A percentile compares a stretch with the other conserved stretches of the same genome.
These are phyloP conservation scores for Gasterosteus nipponicus DNA, from an alignment of 2,113 vertebrate species.

Conservation along the genomic window DNA sequence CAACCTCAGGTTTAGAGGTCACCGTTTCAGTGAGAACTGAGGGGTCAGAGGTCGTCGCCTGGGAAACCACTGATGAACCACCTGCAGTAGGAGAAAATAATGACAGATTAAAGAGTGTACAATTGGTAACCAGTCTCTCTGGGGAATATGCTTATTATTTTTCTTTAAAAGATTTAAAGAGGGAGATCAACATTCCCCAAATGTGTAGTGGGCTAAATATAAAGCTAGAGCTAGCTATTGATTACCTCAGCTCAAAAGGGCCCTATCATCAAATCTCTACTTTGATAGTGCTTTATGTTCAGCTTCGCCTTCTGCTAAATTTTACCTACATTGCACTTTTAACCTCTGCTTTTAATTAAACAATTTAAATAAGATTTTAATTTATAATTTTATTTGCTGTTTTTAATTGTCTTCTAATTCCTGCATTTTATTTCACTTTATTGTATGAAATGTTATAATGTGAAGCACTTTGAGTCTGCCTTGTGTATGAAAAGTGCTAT, in stretches of 20 bases:
- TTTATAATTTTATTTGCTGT: too few species aligned
- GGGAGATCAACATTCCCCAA: background rate
- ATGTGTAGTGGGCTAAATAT: background rate
- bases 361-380: too few species aligned
- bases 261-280: too few species aligned
- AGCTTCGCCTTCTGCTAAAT: too few species aligned
- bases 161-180: background rate
- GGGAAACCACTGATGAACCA: slow-evolving; percentile 39
- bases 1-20: background rate
- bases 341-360: too few species aligned
- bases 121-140: background rate
- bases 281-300: too few species aligned
- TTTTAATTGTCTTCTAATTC: too few species aligned
- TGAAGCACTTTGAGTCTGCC: too few species aligned
- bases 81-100: slow-evolving; percentile 61
- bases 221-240: background rate
- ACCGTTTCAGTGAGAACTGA: slow-evolving; percentile 9
- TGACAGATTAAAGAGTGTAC: background rate
- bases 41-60: slow-evolving; percentile 26
- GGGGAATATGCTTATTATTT: background rate
- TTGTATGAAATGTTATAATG: too few species aligned
- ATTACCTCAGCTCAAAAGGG: background rate
- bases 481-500: too few species aligned
- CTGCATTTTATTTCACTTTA: too few species aligned
- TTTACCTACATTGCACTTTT: too few species aligned